Evolutionary conservation across 2,797 vertebrate genomes (phyloP).

Genomic region (Microhierax caerulescens): DNA sequence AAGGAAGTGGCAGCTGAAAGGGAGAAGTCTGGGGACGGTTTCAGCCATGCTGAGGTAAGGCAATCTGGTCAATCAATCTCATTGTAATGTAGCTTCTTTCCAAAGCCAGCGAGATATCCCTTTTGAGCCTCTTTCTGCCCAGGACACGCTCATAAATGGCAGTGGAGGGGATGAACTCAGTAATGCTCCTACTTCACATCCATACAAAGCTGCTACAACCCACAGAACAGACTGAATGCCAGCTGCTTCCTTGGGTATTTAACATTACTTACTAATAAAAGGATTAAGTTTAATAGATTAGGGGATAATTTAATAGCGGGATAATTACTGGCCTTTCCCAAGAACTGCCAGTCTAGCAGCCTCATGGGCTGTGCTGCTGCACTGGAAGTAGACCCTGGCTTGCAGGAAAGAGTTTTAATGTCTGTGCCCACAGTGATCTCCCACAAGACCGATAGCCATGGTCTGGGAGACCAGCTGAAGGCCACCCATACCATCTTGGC

Average conservation of each 20-base stretch:
- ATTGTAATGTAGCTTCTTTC: not conserved
- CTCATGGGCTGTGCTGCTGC: not conserved
- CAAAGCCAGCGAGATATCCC: not conserved
- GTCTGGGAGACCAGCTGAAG: not conserved
- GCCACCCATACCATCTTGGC: not conserved
- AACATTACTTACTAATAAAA: not conserved
- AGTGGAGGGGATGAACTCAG: not conserved
- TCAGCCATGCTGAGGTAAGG: not conserved
- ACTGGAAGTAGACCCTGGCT: not conserved
- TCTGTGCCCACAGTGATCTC: not conserved
- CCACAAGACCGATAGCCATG: not conserved
- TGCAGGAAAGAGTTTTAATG: not conserved
- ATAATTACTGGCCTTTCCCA: not conserved
- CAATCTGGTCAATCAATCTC: not conserved
- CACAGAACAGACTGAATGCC: not conserved
- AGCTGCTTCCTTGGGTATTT: not conserved
- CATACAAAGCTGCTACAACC: not conserved
- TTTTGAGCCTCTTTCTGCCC: not conserved
- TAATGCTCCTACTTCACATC: not conserved
- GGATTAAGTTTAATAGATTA: not conserved
- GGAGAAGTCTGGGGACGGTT: not conserved
- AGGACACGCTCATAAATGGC: not conserved
- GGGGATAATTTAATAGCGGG: not conserved
- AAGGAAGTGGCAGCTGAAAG: not conserved
- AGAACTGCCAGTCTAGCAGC: not conserved